Percentiles rank a stretch among this genome's conserved stretches.
phyloP scores from a whole-genome alignment of 2,113 vertebrate genomes.

The Henicopernis longicauda region DNA sequence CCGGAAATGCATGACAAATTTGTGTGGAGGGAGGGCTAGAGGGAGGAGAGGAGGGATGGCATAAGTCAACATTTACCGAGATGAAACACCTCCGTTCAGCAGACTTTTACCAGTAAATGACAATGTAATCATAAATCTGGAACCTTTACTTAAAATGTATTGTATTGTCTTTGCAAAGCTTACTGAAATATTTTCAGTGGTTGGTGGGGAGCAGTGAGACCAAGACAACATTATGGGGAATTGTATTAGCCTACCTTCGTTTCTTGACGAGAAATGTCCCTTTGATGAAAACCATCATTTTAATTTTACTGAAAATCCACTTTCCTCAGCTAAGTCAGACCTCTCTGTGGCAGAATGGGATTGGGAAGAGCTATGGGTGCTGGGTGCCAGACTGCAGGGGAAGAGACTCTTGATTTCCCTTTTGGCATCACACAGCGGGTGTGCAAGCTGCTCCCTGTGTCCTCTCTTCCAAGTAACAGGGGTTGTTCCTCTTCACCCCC shows the following conservation, averaged over 20 bases:
- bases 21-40: background rate
- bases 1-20: conserved; percentile 22
- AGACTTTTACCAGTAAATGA: background rate
- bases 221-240: background rate
- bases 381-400: background rate
- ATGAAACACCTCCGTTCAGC: background rate
- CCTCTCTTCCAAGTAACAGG: background rate
- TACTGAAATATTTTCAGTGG: background rate
- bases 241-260: background rate
- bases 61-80: background rate
- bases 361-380: background rate
- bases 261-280: background rate
- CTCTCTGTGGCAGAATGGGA: background rate
- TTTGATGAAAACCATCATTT: background rate
- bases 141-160: background rate
- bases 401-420: background rate
- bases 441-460: background rate
- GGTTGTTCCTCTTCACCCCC: background rate
- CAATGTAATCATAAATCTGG: background rate
- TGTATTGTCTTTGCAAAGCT: background rate
- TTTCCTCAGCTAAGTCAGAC: background rate
- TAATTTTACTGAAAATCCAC: background rate
- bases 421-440: background rate
- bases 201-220: background rate
- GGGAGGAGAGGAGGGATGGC: background rate